phyloP scores from a whole-genome alignment of 2,797 vertebrate species.

The Peromyscus attwateri region DNA sequence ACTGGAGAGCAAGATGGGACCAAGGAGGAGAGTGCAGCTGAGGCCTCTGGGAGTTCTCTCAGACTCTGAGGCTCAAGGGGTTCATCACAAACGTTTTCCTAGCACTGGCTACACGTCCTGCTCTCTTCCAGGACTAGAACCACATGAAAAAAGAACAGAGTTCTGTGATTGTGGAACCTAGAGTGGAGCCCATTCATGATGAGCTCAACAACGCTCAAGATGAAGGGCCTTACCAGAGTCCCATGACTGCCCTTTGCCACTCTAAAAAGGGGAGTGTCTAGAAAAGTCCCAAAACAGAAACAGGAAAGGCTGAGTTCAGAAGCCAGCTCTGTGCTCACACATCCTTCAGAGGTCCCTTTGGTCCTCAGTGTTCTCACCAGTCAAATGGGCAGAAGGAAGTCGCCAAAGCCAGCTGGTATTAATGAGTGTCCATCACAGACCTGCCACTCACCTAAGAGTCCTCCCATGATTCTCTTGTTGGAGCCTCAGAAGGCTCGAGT shows the following conservation, averaged over 20 bases:
- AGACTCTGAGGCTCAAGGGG: not conserved
- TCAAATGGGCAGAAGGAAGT: not conserved
- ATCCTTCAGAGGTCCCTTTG: not conserved
- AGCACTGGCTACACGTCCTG: not conserved
- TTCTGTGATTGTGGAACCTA: not conserved
- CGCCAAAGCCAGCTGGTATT: not conserved
- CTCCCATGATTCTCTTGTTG: not conserved
- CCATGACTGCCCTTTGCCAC: not conserved
- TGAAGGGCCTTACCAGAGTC: not conserved
- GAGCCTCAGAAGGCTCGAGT: not conserved
- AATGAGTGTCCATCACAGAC: accelerated
- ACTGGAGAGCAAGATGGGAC: accelerated
- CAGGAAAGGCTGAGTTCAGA: not conserved
- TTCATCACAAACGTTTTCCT: not conserved
- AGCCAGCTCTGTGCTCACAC: not conserved
- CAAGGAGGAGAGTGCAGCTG: accelerated
- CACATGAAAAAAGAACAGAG: not conserved
- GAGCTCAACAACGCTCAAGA: not conserved
- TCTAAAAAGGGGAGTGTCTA: not conserved
- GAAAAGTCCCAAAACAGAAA: not conserved
- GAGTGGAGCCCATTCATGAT: not conserved
- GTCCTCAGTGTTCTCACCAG: not conserved
- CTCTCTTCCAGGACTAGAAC: not conserved
- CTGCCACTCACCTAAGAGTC: not conserved
- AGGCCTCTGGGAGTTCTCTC: not conserved